Conservation (phyloP, 2,888 invertebrate species). For the Folsomia candida region DNA sequence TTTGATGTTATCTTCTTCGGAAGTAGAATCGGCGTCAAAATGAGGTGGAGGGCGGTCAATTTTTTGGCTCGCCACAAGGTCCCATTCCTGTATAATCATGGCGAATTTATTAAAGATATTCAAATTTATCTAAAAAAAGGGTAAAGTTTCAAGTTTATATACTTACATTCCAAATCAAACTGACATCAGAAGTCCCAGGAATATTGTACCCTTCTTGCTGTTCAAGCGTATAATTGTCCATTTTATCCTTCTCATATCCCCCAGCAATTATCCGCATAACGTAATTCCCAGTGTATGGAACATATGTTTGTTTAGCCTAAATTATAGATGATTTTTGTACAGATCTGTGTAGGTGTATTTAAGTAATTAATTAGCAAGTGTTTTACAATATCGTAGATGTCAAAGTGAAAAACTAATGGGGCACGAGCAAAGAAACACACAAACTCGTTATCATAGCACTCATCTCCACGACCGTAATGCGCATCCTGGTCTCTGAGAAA, state of each 20-base stretch:
- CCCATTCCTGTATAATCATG: slow-evolving; percentile 33
- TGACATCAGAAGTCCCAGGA: slow-evolving; percentile 43
- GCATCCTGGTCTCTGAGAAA: neutral
- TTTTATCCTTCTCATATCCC: slow-evolving; percentile 20
- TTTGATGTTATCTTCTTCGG: neutral
- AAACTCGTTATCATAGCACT: slow-evolving; percentile 28
- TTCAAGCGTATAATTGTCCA: slow-evolving; percentile 21
- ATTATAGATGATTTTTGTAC: slow-evolving; percentile 6
- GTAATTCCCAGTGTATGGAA: slow-evolving; percentile 38
- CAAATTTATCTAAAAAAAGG: neutral
- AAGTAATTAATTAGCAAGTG: neutral
- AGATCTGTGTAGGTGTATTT: too few species aligned
- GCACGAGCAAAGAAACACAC: slow-evolving; percentile 37
- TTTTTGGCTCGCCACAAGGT: slow-evolving; percentile 21
- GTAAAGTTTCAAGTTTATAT: too few species aligned
- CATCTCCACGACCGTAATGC: slow-evolving; percentile 16
- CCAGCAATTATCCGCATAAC: slow-evolving; percentile 37
- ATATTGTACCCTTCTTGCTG: slow-evolving; percentile 42
- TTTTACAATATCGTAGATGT: slow-evolving; percentile 35
- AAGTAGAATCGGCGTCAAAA: slow-evolving; percentile 5
- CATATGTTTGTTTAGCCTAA: slow-evolving; percentile 26
- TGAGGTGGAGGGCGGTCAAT: slow-evolving; percentile 1
- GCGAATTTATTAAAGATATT: neutral
- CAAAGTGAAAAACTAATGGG: slow-evolving; percentile 29
- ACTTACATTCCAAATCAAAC: slow-evolving; percentile 42